Percentiles rank a stretch among this genome's conserved stretches.
These are phyloP conservation scores for Rhinoderma darwinii DNA, from an alignment of 2,113 vertebrate species.

Conservation along the genomic window DNA sequence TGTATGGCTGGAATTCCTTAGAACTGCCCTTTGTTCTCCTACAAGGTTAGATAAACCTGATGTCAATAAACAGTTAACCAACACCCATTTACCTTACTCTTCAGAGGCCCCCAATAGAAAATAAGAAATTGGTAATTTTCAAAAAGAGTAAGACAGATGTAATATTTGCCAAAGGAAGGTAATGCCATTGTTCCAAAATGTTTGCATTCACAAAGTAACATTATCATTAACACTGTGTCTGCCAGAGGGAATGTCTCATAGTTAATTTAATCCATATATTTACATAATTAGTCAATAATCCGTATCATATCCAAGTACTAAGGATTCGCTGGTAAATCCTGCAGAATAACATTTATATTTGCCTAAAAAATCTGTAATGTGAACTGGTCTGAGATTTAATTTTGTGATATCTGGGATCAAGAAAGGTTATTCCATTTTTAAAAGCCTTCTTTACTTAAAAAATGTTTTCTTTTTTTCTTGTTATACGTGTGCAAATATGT, in stretches of 20 bases:
- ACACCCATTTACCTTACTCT: slow-evolving; percentile 10
- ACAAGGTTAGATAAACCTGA: slow-evolving; percentile 4
- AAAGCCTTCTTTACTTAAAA: too few species aligned
- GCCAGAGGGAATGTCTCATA: neutral
- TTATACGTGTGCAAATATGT: too few species aligned
- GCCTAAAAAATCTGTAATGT: too few species aligned
- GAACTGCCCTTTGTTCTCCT: slow-evolving; percentile 10
- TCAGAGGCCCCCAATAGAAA: neutral
- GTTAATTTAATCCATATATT: neutral
- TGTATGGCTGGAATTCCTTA: slow-evolving; percentile 11
- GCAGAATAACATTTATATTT: too few species aligned
- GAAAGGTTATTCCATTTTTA: too few species aligned
- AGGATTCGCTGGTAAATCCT: too few species aligned
- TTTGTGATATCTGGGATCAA: too few species aligned
- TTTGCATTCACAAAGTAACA: slow-evolving; percentile 17
- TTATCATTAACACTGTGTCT: neutral
- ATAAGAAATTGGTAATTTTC: slow-evolving; percentile 34
- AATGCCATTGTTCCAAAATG: slow-evolving; percentile 30
- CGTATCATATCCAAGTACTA: neutral
- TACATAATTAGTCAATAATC: neutral
- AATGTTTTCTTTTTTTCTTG: too few species aligned
- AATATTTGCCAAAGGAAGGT: slow-evolving; percentile 29
- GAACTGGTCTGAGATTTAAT: too few species aligned
- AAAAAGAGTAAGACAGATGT: neutral
- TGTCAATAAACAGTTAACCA: slow-evolving; percentile 19